Evolutionary conservation across 92 coral and sea anemone species (phyloP).

Genomic region (Metridium senile): DNA sequence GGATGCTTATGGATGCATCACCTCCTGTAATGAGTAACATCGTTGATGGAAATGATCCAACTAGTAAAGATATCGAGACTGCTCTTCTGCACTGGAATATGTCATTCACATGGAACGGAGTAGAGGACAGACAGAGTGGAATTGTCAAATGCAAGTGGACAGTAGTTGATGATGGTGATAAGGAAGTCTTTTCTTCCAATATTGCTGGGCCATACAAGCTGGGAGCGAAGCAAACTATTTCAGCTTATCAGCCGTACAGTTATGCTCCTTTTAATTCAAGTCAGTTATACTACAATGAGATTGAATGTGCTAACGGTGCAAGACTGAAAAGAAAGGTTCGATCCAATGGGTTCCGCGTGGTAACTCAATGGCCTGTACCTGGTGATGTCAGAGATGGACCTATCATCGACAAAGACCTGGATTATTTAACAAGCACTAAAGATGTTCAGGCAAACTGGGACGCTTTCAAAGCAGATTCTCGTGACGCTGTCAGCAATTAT

Average conservation of each 20-base stretch:
- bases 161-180: constrained; percentile 48
- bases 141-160: constrained; percentile 70
- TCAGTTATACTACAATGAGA: constrained; percentile 51
- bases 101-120: constrained; percentile 87
- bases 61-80: constrained; percentile 57
- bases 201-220: constrained; percentile 22
- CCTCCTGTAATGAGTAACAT: constrained; percentile 82
- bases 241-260: constrained; percentile 43
- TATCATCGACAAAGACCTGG: constrained; percentile 43
- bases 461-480: constrained; percentile 60
- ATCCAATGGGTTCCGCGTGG: constrained; percentile 89
- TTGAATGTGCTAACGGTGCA: constrained; percentile 81
- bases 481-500: constrained; percentile 83
- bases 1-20: constrained; percentile 77
- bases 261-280: constrained; percentile 34
- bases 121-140: constrained; percentile 80
- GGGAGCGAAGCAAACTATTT: constrained; percentile 51
- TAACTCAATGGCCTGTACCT: constrained; percentile 82
- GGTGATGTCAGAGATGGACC: constrained; percentile 72
- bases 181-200: constrained; percentile 21
- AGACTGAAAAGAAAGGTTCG: constrained; percentile 44
- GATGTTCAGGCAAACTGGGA: constrained; percentile 86
- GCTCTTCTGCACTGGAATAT: constrained; percentile 73
- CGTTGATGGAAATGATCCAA: constrained; percentile 68
- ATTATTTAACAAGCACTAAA: constrained; percentile 64